phyloP scores from a whole-genome alignment of 2,113 vertebrate species.

The Gnathonemus longibarbis region DNA sequence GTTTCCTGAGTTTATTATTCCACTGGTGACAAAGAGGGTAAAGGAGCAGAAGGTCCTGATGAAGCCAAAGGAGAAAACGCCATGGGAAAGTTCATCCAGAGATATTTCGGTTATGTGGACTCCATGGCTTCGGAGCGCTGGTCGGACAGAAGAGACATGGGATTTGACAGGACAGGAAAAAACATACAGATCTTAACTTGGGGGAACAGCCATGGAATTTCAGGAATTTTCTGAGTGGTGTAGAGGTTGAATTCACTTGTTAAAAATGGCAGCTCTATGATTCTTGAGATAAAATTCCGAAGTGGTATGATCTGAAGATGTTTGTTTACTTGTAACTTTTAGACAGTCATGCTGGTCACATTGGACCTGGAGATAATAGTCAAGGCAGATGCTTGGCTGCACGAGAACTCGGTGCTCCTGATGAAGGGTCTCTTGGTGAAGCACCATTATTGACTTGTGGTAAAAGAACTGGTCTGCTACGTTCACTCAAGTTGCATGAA shows the following conservation, averaged over 20 bases:
- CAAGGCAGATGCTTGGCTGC: background rate
- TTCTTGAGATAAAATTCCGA: constrained; percentile 45
- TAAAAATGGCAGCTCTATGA: constrained; percentile 45
- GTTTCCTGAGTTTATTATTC: constrained; percentile 42
- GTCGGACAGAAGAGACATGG: constrained; percentile 52
- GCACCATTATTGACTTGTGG: background rate
- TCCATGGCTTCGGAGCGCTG: constrained; percentile 36
- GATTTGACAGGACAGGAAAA: constrained; percentile 57
- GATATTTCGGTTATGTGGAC: constrained; percentile 59
- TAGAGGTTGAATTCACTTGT: constrained; percentile 44
- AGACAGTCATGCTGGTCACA: background rate
- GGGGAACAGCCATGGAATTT: constrained; percentile 47
- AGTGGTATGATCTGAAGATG: constrained; percentile 8
- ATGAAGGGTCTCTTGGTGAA: background rate
- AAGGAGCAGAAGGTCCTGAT: constrained; percentile 35
- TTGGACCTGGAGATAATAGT: background rate
- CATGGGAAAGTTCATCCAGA: constrained; percentile 67
- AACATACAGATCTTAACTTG: constrained; percentile 57
- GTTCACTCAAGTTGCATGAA: background rate
- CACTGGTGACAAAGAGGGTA: constrained; percentile 16
- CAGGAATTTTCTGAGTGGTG: constrained; percentile 49
- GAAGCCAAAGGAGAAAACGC: constrained; percentile 40
- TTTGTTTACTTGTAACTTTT: background rate
- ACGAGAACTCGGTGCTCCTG: background rate
- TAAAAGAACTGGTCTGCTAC: background rate